Evolutionary conservation across 2,113 vertebrate species (phyloP), one percentile per base, ranked within the genome.

Genomic region (Rhinopithecus roxellana): DNA sequence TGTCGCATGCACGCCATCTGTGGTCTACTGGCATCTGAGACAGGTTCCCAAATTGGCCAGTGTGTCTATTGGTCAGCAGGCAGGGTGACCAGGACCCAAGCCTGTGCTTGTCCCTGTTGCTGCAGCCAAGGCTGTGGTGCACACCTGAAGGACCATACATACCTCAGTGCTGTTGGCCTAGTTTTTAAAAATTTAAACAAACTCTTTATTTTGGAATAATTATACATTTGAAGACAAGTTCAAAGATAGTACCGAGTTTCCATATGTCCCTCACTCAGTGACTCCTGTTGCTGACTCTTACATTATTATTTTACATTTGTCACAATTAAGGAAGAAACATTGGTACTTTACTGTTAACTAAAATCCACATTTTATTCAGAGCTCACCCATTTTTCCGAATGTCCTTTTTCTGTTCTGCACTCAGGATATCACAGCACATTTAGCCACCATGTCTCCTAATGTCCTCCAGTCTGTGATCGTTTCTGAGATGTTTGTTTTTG

Each of bases 1-100:
- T 57, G 57, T 94, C 75, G 32, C 70, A 25, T 27, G 48, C 20
- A 2, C 3, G 7, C 95, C 96, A 97, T 97, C 95, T 98, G 97
- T 96, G 96, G 83, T 61, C 90, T 93, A 30, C 72, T 82, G 90
- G 86, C 87, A 69, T 74, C 90, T 59, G 43, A 35, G 43, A 48
- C 67, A 94, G 89, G 74, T 77, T 48, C 70, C 75, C 83, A 94
- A 9, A 69, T 88, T 14, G 81, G 57, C 93, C 18, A 3, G 6
- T 30, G 67, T 52, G 48, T 78, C 10, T 20, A n/a, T 50, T 38
- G 90, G 88, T 94, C 80, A 75, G 30, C 5, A 2, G 43, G 2
- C n/a, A 14, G 72, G 11, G 11, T 0, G 27, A 52, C 17, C 18
- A 14, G 89, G 12, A 52, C 20, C 78, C 59, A 23, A 8, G 35